A percentile compares a stretch with the other conserved stretches of the same genome.
Conservation (phyloP, 92 coral and sea anemone genomes). For the Parazoanthus atlanticus region DNA sequence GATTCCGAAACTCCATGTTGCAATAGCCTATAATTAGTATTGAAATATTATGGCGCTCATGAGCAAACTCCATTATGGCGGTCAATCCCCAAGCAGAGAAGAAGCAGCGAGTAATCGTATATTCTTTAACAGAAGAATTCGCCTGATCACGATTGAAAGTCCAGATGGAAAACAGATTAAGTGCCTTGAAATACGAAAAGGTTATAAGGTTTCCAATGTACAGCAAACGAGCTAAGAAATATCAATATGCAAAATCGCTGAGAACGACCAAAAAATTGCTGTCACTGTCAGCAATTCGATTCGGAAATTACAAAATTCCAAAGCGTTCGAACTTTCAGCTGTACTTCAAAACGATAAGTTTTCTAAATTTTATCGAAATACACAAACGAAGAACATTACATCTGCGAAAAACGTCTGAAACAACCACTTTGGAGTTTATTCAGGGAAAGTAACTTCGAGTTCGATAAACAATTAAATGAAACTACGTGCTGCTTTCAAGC, state of each 20-base stretch:
- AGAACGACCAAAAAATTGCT: not conserved
- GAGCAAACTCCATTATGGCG: not conserved
- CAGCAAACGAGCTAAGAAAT: not conserved
- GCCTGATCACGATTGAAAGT: not conserved
- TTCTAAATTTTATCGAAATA: not conserved
- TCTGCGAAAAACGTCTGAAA: not conserved
- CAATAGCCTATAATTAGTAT: not conserved
- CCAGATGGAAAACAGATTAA: slow-evolving; percentile 15
- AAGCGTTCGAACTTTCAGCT: not conserved
- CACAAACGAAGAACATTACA: not conserved
- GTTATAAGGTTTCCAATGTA: not conserved
- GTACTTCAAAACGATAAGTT: not conserved
- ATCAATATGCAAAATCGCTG: not conserved
- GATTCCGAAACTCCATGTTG: slow-evolving; percentile 4
- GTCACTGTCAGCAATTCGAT: not conserved
- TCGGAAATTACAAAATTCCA: not conserved
- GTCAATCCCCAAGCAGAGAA: not conserved
- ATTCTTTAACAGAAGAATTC: not conserved
- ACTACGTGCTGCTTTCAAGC: slow-evolving; percentile 5
- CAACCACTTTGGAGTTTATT: not conserved
- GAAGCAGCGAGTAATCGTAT: not conserved
- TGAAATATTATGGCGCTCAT: not conserved
- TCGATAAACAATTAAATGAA: slow-evolving; percentile 3
- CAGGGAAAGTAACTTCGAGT: not conserved
- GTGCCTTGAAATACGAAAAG: not conserved